Evolutionary conservation across 2,888 invertebrate genomes (phyloP).

Genomic region (Gryllus longicercus): DNA sequence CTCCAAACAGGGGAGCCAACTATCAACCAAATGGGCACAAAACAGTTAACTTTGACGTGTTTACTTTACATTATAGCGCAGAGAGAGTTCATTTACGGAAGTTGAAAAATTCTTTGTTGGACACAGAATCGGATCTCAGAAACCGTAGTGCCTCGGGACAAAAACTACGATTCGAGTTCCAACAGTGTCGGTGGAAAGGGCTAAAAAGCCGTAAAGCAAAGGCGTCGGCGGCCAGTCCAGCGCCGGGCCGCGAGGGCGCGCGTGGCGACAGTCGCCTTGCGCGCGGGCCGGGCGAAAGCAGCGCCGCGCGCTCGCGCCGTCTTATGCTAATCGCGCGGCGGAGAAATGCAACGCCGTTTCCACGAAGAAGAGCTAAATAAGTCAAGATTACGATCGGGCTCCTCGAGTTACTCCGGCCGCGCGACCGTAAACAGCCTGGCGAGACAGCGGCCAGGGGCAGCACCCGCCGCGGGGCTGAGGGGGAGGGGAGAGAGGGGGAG

Average conservation of each 20-base stretch:
- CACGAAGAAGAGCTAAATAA: constrained; percentile 1
- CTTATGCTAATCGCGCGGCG: background rate
- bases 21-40: too few relatives aligned
- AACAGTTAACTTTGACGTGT: too few relatives aligned
- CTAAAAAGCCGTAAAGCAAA: background rate
- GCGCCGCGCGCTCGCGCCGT: background rate
- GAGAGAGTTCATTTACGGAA: too few relatives aligned
- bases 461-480: background rate
- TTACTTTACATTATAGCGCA: too few relatives aligned
- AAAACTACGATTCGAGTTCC: too few relatives aligned
- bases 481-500: background rate
- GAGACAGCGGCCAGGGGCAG: background rate
- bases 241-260: background rate
- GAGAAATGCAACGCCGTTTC: constrained; percentile 2
- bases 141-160: too few relatives aligned
- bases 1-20: too few relatives aligned
- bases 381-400: background rate
- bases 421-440: background rate
- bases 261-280: background rate
- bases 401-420: background rate
- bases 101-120: too few relatives aligned
- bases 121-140: too few relatives aligned
- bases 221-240: background rate
- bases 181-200: background rate
- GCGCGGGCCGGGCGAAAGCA: background rate